Conservation (phyloP, 1,140 invertebrate species). For the Calosoma granatense region DNA sequence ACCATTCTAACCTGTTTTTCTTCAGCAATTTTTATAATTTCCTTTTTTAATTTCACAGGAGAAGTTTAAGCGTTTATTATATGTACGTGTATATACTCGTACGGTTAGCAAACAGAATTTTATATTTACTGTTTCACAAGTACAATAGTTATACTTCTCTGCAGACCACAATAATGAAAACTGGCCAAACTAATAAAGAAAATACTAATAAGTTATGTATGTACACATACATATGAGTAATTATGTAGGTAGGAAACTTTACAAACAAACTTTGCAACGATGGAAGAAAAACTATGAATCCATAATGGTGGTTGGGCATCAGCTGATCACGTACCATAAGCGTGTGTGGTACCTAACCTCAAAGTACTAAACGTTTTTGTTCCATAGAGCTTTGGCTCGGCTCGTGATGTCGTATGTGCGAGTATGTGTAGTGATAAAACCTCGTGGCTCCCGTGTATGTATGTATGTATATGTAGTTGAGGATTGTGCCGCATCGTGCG, state of each 20-base stretch:
- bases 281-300: not conserved
- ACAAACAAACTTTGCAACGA: not conserved
- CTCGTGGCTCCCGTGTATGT: not conserved
- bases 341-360: constrained; percentile 2
- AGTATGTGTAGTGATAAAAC: constrained; percentile 5
- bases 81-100: no score
- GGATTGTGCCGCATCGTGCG: not conserved
- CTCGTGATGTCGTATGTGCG: not conserved
- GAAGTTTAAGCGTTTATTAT: not conserved
- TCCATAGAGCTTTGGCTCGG: constrained; percentile 1
- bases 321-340: not conserved
- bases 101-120: no score
- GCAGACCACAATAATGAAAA: no score
- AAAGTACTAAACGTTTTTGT: constrained; percentile 7
- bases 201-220: no score
- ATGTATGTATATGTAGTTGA: constrained; percentile 4
- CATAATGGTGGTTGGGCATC: not conserved
- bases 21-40: not conserved
- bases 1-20: not conserved
- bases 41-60: not conserved
- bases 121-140: no score
- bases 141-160: no score
- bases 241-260: not conserved
- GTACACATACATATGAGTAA: not conserved
- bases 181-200: no score